Evolutionary conservation across 2,113 vertebrate genomes (phyloP).

Genomic region (Lepisosteus oculatus): DNA sequence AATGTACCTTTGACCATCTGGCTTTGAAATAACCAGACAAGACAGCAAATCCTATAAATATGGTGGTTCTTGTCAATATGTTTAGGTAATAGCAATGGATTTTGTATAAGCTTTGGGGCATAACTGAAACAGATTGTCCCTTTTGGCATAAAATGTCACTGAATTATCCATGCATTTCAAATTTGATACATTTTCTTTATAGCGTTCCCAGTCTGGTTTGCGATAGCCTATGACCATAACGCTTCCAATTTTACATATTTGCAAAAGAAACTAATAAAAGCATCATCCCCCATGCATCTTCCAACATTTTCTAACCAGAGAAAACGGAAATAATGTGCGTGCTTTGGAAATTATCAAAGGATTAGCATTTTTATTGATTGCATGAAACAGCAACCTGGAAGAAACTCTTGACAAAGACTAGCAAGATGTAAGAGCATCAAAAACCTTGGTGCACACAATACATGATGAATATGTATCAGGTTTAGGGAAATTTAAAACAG

Average conservation of each 20-base stretch:
- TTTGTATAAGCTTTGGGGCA: conserved; percentile 1
- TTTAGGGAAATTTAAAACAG: too few relatives aligned
- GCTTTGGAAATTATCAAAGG: conserved; percentile 6
- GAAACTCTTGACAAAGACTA: neutral
- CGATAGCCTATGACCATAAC: neutral
- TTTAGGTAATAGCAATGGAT: conserved; percentile 1
- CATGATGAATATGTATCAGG: neutral
- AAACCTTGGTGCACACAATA: neutral
- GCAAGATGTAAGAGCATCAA: neutral
- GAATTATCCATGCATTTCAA: conserved; percentile 14
- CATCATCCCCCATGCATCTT: neutral
- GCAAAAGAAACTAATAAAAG: neutral
- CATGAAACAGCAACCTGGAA: neutral
- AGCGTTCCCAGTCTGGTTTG: neutral
- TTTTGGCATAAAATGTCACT: conserved; percentile 8
- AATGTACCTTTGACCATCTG: neutral
- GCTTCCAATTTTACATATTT: conserved; percentile 7
- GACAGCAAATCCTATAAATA: conserved; percentile 1
- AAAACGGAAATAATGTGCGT: neutral
- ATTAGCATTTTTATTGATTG: neutral
- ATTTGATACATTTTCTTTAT: conserved; percentile 1
- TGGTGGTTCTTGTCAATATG: neutral
- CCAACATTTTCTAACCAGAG: conserved; percentile 2
- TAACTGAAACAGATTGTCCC: neutral
- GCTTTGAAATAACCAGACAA: neutral